Conservation (phyloP, 2,797 vertebrate genomes). For the Argentina silus region DNA sequence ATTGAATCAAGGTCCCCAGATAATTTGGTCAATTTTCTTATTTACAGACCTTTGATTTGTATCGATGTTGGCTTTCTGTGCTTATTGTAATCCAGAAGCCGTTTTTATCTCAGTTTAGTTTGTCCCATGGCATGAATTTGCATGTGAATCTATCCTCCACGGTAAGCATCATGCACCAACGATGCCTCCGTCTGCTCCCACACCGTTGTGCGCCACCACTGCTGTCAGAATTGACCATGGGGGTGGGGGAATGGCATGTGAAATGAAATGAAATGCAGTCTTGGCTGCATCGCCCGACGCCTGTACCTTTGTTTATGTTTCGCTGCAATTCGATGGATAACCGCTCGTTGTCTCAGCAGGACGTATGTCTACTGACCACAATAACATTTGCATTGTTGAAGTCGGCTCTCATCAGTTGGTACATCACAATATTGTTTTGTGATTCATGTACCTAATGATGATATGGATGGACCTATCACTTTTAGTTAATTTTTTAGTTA, state of each 20-base stretch:
- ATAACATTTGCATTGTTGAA: not conserved
- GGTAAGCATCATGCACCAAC: conserved; percentile 12
- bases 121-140: not conserved
- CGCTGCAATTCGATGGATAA: conserved; percentile 14
- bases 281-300: conserved; percentile 33
- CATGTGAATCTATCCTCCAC: not conserved
- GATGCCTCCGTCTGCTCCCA: conserved; percentile 28
- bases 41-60: not conserved
- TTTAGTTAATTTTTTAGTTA: too few species aligned
- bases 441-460: not conserved
- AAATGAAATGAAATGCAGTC: conserved; percentile 21
- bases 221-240: conserved; percentile 27
- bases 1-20: not conserved
- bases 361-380: not conserved
- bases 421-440: not conserved
- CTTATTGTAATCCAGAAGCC: not conserved
- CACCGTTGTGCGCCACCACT: conserved; percentile 48
- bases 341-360: not conserved
- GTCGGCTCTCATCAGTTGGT: not conserved
- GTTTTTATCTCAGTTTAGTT: not conserved
- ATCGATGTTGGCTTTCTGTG: not conserved
- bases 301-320: conserved; percentile 65
- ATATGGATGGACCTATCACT: too few species aligned
- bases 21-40: not conserved
- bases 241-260: conserved; percentile 68